Conservation (phyloP, 2,888 invertebrate species). For the Chrysomela aeneicollis region DNA sequence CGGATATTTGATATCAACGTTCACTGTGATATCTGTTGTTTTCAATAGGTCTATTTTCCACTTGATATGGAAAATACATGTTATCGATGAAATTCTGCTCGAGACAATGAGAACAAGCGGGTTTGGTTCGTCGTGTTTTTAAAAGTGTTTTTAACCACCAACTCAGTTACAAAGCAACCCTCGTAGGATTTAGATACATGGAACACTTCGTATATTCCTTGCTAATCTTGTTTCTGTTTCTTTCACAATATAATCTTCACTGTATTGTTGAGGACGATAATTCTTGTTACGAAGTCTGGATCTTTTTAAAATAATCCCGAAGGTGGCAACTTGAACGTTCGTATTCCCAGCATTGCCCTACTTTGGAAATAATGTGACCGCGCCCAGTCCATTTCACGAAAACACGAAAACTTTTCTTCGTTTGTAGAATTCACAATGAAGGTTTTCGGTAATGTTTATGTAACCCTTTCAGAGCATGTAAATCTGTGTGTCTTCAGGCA, state of each 20-base stretch:
- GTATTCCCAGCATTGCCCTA: constrained; percentile 21
- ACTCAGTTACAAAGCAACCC: too few species aligned
- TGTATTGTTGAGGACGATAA: neutral
- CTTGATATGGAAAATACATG: too few species aligned
- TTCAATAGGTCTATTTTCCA: too few species aligned
- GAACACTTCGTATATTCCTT: too few species aligned
- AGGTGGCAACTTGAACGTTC: constrained; percentile 17
- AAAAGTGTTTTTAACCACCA: too few species aligned
- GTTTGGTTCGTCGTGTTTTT: too few species aligned
- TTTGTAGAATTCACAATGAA: constrained; percentile 17
- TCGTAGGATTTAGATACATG: too few species aligned
- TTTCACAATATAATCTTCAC: neutral
- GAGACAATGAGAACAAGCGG: too few species aligned
- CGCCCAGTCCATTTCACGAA: constrained; percentile 28
- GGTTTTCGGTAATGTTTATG: constrained; percentile 22
- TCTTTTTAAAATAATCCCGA: constrained; percentile 17
- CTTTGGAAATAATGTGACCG: constrained; percentile 32
- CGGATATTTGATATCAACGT: neutral
- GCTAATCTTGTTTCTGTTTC: too few species aligned
- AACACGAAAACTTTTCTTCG: constrained; percentile 21
- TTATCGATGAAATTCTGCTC: too few species aligned
- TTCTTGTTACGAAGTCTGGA: neutral
- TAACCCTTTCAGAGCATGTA: constrained; percentile 1
- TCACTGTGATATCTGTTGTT: neutral
- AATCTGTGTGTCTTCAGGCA: neutral